Percentiles rank a stretch among this genome's conserved stretches.
These are phyloP conservation scores for Emesis furor DNA, from an alignment of 2,888 invertebrate species.

Conservation along the genomic window DNA sequence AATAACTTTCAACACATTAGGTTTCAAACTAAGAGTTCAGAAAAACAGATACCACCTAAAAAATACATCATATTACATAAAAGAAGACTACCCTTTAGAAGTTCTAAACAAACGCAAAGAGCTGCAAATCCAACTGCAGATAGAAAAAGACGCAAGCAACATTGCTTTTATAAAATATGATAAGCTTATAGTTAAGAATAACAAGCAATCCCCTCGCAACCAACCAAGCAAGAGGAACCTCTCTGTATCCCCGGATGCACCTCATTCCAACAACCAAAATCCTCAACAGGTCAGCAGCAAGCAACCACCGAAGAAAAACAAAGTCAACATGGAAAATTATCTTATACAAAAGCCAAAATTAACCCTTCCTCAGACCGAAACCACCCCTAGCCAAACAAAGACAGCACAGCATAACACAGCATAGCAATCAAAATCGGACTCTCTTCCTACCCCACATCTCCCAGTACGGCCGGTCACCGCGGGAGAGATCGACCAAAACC, in stretches of 20 bases:
- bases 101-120: constrained; percentile 54
- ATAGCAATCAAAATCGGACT: neutral
- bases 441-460: constrained; percentile 40
- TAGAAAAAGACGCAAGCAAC: constrained; percentile 8
- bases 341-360: constrained; percentile 2
- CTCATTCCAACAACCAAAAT: neutral
- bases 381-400: neutral
- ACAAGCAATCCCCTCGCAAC: constrained; percentile 2
- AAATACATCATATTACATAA: constrained; percentile 59
- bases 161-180: constrained; percentile 51
- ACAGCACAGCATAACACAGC: neutral
- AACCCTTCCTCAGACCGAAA: neutral
- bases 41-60: constrained; percentile 52
- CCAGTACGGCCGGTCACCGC: constrained; percentile 71
- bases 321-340: neutral
- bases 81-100: constrained; percentile 65
- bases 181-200: constrained; percentile 33
- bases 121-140: constrained; percentile 33
- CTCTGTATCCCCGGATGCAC: constrained; percentile 29
- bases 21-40: constrained; percentile 49
- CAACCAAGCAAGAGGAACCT: constrained; percentile 28
- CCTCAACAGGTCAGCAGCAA: neutral
- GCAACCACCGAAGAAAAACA: neutral
- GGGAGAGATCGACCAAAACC: constrained; percentile 65
- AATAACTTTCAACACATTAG: constrained; percentile 38